Conservation (phyloP, 1,140 invertebrate species). For the Oscheius sp. region DNA sequence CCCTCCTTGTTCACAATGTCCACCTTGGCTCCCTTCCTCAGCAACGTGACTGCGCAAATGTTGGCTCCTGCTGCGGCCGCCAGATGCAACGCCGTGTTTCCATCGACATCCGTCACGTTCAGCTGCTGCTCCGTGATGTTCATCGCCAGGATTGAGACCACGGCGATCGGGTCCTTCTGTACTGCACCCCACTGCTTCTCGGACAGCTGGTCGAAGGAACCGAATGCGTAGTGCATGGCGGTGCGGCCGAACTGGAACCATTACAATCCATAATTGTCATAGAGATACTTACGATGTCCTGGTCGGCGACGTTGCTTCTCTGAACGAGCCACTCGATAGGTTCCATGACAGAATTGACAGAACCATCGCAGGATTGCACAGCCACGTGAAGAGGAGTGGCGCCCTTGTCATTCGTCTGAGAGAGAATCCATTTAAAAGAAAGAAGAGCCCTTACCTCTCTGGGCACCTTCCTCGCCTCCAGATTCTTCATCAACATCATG, state of each 20-base stretch:
- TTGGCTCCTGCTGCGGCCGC: conserved; percentile 65
- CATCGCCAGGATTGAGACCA: conserved; percentile 29
- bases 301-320: conserved; percentile 2
- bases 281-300: neutral
- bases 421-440: too few species aligned
- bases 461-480: conserved; percentile 16
- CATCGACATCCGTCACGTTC: conserved; percentile 61
- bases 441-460: too few species aligned
- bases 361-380: conserved; percentile 24
- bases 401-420: conserved; percentile 21
- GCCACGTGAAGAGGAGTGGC: conserved; percentile 23
- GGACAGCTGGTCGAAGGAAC: neutral
- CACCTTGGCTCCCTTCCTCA: conserved; percentile 61
- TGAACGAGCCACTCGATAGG: conserved; percentile 35
- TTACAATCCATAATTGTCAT: neutral
- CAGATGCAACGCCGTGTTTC: conserved; percentile 63
- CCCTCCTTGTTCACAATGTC: conserved; percentile 62
- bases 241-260: conserved; percentile 39
- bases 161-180: conserved; percentile 37
- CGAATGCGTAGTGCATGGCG: conserved; percentile 65
- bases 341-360: conserved; percentile 21
- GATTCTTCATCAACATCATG: conserved; percentile 15
- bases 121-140: conserved; percentile 29
- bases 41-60: conserved; percentile 63
- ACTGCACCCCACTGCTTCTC: neutral